phyloP scores from a whole-genome alignment of 1,140 invertebrate genomes.

The Drosophila ananassae region DNA sequence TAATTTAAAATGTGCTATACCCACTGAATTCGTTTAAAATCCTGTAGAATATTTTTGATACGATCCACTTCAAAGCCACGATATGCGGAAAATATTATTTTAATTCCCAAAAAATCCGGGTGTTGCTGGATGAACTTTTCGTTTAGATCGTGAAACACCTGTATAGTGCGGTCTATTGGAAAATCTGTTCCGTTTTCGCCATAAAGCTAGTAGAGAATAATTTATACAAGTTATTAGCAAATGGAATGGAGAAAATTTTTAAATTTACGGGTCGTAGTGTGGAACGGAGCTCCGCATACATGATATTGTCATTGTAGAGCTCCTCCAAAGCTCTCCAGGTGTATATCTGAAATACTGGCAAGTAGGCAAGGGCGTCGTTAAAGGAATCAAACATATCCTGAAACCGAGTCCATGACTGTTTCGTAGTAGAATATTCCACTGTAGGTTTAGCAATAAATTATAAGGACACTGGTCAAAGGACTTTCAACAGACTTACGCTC shows the following conservation, averaged over 20 bases:
- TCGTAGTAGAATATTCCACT: conserved; percentile 75
- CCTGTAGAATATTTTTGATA: conserved; percentile 51
- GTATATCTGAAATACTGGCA: conserved; percentile 89
- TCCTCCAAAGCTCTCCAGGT: conserved; percentile 89
- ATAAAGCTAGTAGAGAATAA: conserved; percentile 47
- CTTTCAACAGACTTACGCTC: conserved; percentile 67
- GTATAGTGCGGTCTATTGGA: conserved; percentile 43
- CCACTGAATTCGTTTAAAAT: conserved; percentile 63
- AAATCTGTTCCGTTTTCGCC: conserved; percentile 69
- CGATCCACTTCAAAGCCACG: conserved; percentile 71
- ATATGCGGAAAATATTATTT: conserved; percentile 87
- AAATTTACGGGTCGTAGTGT: conserved; percentile 61
- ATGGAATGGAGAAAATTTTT: background rate
- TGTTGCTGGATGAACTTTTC: conserved; percentile 85
- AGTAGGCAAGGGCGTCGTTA: conserved; percentile 87
- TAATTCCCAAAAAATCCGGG: conserved; percentile 87
- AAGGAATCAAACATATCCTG: conserved; percentile 87
- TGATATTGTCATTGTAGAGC: conserved; percentile 90
- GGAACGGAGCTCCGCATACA: conserved; percentile 90
- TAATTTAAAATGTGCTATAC: background rate
- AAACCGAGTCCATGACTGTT: conserved; percentile 87
- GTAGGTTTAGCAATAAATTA: background rate
- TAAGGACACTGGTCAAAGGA: background rate
- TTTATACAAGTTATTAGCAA: background rate
- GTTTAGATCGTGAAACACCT: conserved; percentile 85